Evolutionary conservation across 2,797 vertebrate genomes (phyloP).

Genomic region (Myotis findleyi): DNA sequence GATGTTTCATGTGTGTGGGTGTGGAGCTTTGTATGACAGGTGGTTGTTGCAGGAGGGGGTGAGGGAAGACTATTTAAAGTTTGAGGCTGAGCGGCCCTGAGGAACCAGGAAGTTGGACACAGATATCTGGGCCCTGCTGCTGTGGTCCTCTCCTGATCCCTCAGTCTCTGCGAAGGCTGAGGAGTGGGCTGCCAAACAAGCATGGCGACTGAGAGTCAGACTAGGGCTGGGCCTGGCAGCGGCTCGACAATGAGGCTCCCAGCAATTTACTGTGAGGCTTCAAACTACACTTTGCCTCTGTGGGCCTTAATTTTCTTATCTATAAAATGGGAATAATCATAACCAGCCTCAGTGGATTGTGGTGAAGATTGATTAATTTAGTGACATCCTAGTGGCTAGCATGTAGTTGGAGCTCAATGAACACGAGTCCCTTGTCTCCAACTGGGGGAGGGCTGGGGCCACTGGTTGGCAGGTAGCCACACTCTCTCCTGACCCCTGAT

Average conservation of each 20-base stretch:
- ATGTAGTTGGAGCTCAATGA: neutral
- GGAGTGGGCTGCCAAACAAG: neutral
- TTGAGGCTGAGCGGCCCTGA: neutral
- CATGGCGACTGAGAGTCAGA: too few relatives aligned
- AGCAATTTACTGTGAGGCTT: neutral
- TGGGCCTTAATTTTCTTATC: neutral
- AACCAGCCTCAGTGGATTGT: accelerated
- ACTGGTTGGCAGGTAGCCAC: too few relatives aligned
- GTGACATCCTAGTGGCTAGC: too few relatives aligned
- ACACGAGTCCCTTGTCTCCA: neutral
- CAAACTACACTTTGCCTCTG: neutral
- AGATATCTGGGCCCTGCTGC: neutral
- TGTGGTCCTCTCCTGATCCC: neutral
- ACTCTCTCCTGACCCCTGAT: neutral
- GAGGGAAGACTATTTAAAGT: slow-evolving; percentile 52
- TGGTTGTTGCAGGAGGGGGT: neutral
- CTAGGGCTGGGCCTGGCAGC: too few relatives aligned
- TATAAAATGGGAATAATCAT: neutral
- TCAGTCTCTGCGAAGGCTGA: neutral
- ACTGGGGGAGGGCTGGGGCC: neutral
- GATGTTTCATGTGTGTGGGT: neutral
- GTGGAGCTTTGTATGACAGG: neutral
- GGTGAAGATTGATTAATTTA: too few relatives aligned
- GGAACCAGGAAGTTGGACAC: neutral
- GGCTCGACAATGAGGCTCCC: accelerated